A percentile compares a stretch with the other conserved stretches of the same genome.
Evolutionary conservation across 37 sponge, comb jelly and placozoan genomes (phyloP).

Genomic region (Corticium candelabrum): DNA sequence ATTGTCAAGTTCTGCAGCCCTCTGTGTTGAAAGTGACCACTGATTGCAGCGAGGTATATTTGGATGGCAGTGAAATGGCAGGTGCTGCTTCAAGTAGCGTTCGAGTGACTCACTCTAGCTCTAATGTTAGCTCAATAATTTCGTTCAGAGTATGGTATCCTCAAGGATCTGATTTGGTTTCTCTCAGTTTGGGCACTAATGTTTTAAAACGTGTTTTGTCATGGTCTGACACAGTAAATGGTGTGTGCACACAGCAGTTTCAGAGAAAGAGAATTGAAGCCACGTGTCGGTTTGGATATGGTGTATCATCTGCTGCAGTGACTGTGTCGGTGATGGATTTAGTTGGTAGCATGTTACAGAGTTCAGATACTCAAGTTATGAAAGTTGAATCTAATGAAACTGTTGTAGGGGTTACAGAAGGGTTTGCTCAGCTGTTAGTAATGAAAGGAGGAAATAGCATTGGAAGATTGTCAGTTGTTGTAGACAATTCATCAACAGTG

Average conservation of each 20-base stretch:
- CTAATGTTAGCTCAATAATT: too few species aligned
- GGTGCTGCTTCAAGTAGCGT: background rate
- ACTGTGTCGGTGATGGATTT: background rate
- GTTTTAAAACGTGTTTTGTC: background rate
- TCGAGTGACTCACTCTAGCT: background rate
- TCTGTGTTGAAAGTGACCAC: background rate
- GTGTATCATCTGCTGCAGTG: background rate
- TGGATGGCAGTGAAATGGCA: background rate
- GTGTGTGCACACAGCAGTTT: background rate
- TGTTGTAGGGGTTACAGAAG: background rate
- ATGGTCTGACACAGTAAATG: background rate
- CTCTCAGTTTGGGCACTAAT: background rate
- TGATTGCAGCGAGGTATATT: background rate
- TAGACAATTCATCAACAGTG: background rate
- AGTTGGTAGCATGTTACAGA: background rate
- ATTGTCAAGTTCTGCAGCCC: background rate
- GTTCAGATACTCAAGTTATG: background rate
- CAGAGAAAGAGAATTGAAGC: background rate
- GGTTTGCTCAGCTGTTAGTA: background rate
- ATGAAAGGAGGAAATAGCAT: background rate
- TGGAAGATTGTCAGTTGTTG: background rate
- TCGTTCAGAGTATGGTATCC: background rate
- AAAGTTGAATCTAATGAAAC: background rate
- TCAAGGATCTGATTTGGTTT: background rate
- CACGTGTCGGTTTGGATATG: background rate